Evolutionary conservation across 2,113 vertebrate species (phyloP).

Genomic region (Cheirogaleus medius): DNA sequence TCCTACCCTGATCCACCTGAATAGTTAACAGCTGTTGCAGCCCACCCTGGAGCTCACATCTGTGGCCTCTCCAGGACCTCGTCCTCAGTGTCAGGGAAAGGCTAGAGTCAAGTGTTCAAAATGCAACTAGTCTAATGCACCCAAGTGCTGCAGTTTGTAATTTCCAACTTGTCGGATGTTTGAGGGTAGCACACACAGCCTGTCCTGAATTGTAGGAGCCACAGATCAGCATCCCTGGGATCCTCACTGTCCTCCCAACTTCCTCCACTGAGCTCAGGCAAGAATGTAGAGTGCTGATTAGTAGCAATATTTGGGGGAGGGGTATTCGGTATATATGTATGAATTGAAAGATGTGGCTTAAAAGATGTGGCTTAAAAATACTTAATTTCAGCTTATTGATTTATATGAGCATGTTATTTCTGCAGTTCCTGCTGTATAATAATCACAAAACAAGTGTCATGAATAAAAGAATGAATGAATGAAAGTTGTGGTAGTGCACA

Average conservation of each 20-base stretch:
- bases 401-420: neutral
- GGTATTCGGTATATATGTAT: neutral
- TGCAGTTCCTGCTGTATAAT: neutral
- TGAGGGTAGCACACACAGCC: too few species aligned
- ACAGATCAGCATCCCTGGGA: neutral
- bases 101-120: neutral
- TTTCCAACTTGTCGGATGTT: neutral
- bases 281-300: neutral
- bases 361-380: neutral
- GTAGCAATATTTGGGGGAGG: neutral
- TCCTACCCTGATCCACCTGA: neutral
- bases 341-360: neutral
- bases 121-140: neutral
- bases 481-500: neutral
- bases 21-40: neutral
- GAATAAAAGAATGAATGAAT: neutral
- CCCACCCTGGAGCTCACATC: neutral
- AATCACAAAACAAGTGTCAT: neutral
- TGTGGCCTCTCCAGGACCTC: neutral
- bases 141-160: neutral
- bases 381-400: slow-evolving; percentile 3
- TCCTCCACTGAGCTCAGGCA: neutral
- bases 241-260: neutral
- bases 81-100: neutral
- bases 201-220: neutral